Conservation (phyloP, 1,140 invertebrate species). For the Danaus melanippus region DNA sequence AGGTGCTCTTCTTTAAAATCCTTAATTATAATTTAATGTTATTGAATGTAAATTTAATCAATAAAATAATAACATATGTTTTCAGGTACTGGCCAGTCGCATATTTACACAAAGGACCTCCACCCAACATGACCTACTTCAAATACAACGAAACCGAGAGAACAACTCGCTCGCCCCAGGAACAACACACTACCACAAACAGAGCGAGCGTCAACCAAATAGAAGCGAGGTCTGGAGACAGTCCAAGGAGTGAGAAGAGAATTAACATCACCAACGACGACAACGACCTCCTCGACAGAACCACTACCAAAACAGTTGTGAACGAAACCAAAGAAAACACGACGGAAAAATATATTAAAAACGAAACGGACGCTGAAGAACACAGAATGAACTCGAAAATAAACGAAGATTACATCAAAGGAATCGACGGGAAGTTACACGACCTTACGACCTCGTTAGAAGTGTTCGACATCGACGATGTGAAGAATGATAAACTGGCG, state of each 20-base stretch:
- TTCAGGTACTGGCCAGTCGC: conserved; percentile 70
- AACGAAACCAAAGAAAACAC: conserved; percentile 22
- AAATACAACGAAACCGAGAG: conserved; percentile 57
- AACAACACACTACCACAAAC: conserved; percentile 14
- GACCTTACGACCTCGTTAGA: conserved; percentile 61
- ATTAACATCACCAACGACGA: conserved; percentile 34
- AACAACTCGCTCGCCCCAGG: conserved; percentile 11
- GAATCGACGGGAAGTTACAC: conserved; percentile 61
- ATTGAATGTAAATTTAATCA: no score
- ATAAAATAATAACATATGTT: conserved; percentile 1
- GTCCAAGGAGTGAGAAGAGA: conserved; percentile 37
- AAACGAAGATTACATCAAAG: conserved; percentile 45
- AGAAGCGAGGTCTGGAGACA: conserved; percentile 31
- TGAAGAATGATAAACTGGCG: conserved; percentile 47
- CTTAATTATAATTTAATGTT: no score
- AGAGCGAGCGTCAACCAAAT: conserved; percentile 18
- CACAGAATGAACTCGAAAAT: conserved; percentile 13
- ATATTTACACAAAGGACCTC: conserved; percentile 66
- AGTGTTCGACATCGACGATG: conserved; percentile 63
- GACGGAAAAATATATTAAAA: conserved; percentile 13
- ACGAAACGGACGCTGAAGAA: conserved; percentile 8
- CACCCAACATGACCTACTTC: conserved; percentile 68
- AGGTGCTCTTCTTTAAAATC: conserved; percentile 32
- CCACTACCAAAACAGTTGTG: conserved; percentile 28
- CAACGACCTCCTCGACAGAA: conserved; percentile 23